Evolutionary conservation across 2,888 invertebrate species (phyloP), one percentile per base, ranked within the genome.

Genomic region (Scrobipalpa costella): DNA sequence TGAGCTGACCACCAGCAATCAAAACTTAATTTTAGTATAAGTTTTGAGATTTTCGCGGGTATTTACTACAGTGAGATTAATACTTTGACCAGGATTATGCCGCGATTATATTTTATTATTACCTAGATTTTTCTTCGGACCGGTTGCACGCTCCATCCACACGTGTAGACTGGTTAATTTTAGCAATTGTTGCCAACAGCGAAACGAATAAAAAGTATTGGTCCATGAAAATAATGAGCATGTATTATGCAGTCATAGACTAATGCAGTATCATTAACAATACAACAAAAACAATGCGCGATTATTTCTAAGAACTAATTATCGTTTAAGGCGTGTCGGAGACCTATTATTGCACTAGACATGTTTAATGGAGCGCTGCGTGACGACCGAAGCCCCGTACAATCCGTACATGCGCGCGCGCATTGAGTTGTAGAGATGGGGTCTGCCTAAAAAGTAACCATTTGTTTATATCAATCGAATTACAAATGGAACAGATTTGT

Each of bases 301-400:
- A 44, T 44, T 44, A 44, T 44, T 44, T 15, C n/a, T 44, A n/a
- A 15, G 44, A 44, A 44, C 44, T 44, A 44, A 44, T 44, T 44
- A 44, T 15, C 44, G 44, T 44, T 44, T 9, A 15, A 15, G 44
- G 44, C 44, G 44, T 44, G 44, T 44, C 15, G 5, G 44, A 49
- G 49, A 13, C 38, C 49, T 49, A 27, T 52, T 21, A 52, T 52
- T 52, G 52, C 33, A 11, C 52, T 50, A 52, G 36, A 57, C 36
- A 38, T 57, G 27, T 57, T 57, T 38, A 57, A 57, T 57, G 36
- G 38, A 17, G 38, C 57, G 38, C 38, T 36, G 38, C 8, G 50
- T 21, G 21, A 52, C 21, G 50, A 38, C 57, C 38, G 38, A 13
- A 19, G 36, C 17, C 11, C 21, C 17, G 44, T 44, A 17, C 44